Evolutionary conservation across 2,888 invertebrate species (phyloP), one percentile per base, ranked within the genome.

Genomic region (Zonitis immaculata): DNA sequence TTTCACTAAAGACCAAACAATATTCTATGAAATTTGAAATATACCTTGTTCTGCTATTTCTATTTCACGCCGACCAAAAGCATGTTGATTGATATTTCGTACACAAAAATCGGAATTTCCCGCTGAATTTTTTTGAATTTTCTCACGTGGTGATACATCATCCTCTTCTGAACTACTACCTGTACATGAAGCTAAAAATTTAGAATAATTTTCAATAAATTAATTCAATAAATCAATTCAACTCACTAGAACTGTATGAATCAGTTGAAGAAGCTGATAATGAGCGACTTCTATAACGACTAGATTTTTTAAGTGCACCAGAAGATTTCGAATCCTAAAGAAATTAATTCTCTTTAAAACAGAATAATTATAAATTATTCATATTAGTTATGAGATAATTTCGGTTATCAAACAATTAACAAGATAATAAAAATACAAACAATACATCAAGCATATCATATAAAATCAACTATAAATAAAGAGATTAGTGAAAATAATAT

Each of bases 11-110:
- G n/a, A n/a, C n/a, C n/a, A n/a, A n/a, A n/a, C n/a, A n/a, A n/a
- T n/a, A n/a, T n/a, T n/a, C n/a, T n/a, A n/a, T n/a, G n/a, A n/a
- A n/a, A n/a, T n/a, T n/a, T n/a, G n/a, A n/a, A n/a, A n/a, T n/a
- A n/a, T 72, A 86, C 86, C 87, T 79, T 97, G 96, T 72, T 98
- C 96, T 0, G 97, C 97, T 59, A 98, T 96, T 79, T 98, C 95
- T 60, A 98, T 97, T 80, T 98, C 98, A 35, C 96, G 77, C 26
- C 97, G 81, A 0, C 98, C 98, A 72, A 95, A 96, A 0, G 91
- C 91, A 70, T 93, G 89, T 71, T 95, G 94, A 58, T 88, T 89
- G 55, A 98, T 88, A 72, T 95, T 96, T 51, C 92, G 82, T 22
- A 98, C 95, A 77, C 97, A 97, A 77, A 97, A 96, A 62, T 96